Conservation (phyloP, 2,888 invertebrate species). For the Xestia sexstrigata region DNA sequence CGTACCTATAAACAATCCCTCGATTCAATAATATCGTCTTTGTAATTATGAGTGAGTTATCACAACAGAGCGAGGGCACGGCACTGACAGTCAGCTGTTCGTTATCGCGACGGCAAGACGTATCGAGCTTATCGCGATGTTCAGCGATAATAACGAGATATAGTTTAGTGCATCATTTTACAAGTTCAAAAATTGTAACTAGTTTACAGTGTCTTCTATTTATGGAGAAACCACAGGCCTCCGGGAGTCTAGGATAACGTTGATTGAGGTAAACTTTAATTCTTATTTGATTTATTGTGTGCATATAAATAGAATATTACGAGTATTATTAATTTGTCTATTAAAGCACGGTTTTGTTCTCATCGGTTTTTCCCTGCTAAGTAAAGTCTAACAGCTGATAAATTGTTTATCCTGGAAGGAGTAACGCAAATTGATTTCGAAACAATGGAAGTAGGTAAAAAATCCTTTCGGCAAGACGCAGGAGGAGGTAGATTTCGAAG, state of each 20-base stretch:
- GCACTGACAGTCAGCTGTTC: constrained; percentile 68
- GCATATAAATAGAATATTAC: constrained; percentile 26
- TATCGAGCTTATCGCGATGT: constrained; percentile 27
- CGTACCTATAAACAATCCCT: neutral
- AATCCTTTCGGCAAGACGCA: no score
- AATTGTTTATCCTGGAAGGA: constrained; percentile 38
- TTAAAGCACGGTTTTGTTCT: constrained; percentile 1
- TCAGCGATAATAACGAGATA: neutral
- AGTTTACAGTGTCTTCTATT: constrained; percentile 1
- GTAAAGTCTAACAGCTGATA: constrained; percentile 7
- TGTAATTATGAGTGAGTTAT: constrained; percentile 15
- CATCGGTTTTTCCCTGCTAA: constrained; percentile 41
- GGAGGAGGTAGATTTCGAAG: no score
- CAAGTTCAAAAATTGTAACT: neutral
- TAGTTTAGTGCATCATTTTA: neutral
- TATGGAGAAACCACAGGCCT: constrained; percentile 1
- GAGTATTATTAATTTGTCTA: constrained; percentile 10
- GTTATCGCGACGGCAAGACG: constrained; percentile 64
- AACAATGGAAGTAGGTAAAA: neutral
- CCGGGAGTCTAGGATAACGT: neutral
- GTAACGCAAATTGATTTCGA: neutral
- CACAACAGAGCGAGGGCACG: constrained; percentile 19
- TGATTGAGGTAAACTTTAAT: constrained; percentile 50
- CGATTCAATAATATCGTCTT: constrained; percentile 3
- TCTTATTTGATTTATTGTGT: constrained; percentile 26